These are phyloP conservation scores for Troides aeacus DNA, from an alignment of 2,888 invertebrate genomes.

Conservation along the genomic window DNA sequence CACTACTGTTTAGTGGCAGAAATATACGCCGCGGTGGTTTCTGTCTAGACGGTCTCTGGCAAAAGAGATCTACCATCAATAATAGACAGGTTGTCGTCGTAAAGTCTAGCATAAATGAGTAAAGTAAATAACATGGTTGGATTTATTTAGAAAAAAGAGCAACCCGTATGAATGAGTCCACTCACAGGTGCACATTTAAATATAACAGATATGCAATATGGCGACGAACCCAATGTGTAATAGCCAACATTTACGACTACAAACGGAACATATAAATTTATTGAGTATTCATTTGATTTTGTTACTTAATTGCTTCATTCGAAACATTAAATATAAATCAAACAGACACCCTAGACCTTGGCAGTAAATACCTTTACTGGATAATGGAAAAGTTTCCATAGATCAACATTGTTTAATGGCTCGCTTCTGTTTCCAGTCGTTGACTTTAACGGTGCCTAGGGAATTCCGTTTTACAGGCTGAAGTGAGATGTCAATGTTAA, in stretches of 20 bases:
- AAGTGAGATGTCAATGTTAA: constrained; percentile 37
- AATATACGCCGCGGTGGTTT: no score
- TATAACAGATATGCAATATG: constrained; percentile 13
- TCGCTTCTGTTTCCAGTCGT: constrained; percentile 55
- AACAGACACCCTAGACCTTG: constrained; percentile 14
- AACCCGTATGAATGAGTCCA: constrained; percentile 12
- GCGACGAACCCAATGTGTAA: constrained; percentile 8
- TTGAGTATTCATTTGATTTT: constrained; percentile 7
- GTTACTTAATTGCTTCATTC: background rate
- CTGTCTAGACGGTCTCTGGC: no score
- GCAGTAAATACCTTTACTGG: constrained; percentile 16
- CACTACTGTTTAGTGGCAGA: no score
- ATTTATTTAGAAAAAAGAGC: background rate
- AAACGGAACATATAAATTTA: constrained; percentile 11
- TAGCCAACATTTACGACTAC: constrained; percentile 15
- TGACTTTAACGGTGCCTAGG: constrained; percentile 58
- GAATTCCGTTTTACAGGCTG: constrained; percentile 54
- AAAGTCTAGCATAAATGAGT: background rate
- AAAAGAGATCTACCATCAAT: no score
- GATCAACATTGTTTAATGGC: constrained; percentile 42
- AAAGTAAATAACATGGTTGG: background rate
- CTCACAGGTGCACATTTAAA: constrained; percentile 17
- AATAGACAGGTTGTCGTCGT: background rate
- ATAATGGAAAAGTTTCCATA: constrained; percentile 54
- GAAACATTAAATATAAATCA: constrained; percentile 15